These are phyloP conservation scores for Dolichallabes microphthalmus DNA, from an alignment of 2,113 vertebrate species.

Conservation along the genomic window DNA sequence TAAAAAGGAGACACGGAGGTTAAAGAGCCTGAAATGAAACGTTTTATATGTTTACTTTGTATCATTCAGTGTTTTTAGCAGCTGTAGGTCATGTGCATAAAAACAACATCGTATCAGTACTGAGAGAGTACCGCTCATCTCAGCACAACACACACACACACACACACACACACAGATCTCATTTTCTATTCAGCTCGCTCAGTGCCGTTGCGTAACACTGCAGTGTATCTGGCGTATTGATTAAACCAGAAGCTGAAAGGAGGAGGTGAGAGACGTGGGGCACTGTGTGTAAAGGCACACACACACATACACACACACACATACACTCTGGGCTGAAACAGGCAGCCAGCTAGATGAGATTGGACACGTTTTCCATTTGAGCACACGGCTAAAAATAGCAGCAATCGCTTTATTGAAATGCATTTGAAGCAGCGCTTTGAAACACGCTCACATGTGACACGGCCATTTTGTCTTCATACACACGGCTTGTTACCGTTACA, in stretches of 20 bases:
- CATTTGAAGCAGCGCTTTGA: constrained; percentile 4
- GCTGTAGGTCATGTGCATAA: not conserved
- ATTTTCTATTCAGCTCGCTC: constrained; percentile 8
- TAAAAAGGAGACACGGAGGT: not conserved
- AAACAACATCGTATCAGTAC: not conserved
- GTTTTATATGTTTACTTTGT: not conserved
- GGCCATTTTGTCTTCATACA: constrained; percentile 25
- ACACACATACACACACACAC: constrained; percentile 5
- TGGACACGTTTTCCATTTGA: constrained; percentile 20
- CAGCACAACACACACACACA: constrained; percentile 1
- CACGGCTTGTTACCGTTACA: not conserved
- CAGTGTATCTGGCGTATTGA: constrained; percentile 31
- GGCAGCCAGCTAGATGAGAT: constrained; percentile 23
- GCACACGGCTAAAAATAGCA: constrained; percentile 25
- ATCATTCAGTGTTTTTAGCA: not conserved
- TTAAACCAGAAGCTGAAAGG: constrained; percentile 27
- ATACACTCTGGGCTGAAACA: not conserved
- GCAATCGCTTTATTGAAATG: constrained; percentile 24
- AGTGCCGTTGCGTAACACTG: constrained; percentile 29
- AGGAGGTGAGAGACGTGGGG: constrained; percentile 20
- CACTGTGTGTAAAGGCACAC: constrained; percentile 32
- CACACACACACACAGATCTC: not conserved
- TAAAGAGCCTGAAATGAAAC: not conserved
- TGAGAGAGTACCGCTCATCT: not conserved
- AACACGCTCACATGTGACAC: constrained; percentile 3